phyloP scores from a whole-genome alignment of 2,797 vertebrate species.

The Pogoniulus pusillus region DNA sequence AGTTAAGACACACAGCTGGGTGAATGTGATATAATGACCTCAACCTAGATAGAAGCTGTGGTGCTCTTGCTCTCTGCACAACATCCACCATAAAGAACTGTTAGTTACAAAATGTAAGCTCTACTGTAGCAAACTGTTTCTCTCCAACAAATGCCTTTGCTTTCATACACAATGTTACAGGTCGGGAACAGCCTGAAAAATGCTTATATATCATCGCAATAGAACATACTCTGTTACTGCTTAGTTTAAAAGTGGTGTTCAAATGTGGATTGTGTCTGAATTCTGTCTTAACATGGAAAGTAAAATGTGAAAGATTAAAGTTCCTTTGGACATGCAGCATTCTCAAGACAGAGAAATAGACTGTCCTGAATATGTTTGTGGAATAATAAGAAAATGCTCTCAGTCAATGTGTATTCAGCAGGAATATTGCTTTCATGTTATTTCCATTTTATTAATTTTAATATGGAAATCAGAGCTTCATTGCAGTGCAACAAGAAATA shows the following conservation, averaged over 20 bases:
- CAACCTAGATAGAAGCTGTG: neutral
- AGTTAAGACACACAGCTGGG: neutral
- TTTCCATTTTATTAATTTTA: constrained; percentile 68
- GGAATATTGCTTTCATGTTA: constrained; percentile 21
- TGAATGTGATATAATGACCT: neutral
- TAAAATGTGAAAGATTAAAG: neutral
- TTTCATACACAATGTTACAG: neutral
- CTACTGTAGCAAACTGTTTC: neutral
- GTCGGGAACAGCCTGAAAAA: neutral
- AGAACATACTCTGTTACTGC: neutral
- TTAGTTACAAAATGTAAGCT: neutral
- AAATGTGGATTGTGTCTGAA: neutral
- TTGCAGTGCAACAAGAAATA: constrained; percentile 39
- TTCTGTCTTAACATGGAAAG: neutral
- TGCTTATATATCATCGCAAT: neutral
- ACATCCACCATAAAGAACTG: neutral
- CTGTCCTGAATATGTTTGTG: neutral
- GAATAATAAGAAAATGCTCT: constrained; percentile 24
- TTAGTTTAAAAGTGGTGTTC: neutral
- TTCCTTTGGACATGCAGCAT: neutral
- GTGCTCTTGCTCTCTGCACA: neutral
- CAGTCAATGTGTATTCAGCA: constrained; percentile 38
- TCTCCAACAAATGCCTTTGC: neutral
- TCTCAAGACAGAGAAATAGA: neutral
- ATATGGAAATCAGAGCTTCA: constrained; percentile 59